Percentiles rank a stretch among this genome's conserved stretches.
Conservation (phyloP, 2,797 vertebrate species). For the Microcaecilia unicolor region DNA sequence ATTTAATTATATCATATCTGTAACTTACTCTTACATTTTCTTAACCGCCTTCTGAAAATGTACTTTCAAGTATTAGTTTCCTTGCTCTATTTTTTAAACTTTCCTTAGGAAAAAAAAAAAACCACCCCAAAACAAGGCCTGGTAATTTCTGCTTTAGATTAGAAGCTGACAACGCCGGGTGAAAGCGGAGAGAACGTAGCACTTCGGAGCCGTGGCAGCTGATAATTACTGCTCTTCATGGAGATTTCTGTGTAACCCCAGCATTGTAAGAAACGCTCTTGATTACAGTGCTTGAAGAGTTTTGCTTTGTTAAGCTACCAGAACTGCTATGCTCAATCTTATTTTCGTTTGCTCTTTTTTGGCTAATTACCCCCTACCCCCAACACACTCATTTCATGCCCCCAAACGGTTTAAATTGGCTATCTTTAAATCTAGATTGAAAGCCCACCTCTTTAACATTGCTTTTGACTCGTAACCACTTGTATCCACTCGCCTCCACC, state of each 20-base stretch:
- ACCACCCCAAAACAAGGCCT: constrained; percentile 28
- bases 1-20: too few species aligned
- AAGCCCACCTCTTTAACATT: too few species aligned
- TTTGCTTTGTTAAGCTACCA: constrained; percentile 51
- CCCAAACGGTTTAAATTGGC: background rate
- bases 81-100: constrained; percentile 25
- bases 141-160: constrained; percentile 38
- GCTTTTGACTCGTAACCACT: too few species aligned
- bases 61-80: too few species aligned
- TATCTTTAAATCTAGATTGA: too few species aligned
- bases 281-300: constrained; percentile 44
- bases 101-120: too few species aligned
- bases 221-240: constrained; percentile 49
- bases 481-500: too few species aligned
- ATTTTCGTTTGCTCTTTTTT: constrained; percentile 25
- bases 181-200: constrained; percentile 27
- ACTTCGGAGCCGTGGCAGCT: constrained; percentile 39
- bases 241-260: constrained; percentile 40
- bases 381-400: background rate
- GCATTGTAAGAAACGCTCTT: constrained; percentile 35
- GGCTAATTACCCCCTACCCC: constrained; percentile 17
- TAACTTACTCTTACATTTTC: too few species aligned
- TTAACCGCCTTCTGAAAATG: too few species aligned
- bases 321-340: constrained; percentile 40
- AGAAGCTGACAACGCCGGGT: constrained; percentile 37